Base-by-base conservation (phyloP, 2,888 invertebrate species). In the Oscheius sp. region DNA sequence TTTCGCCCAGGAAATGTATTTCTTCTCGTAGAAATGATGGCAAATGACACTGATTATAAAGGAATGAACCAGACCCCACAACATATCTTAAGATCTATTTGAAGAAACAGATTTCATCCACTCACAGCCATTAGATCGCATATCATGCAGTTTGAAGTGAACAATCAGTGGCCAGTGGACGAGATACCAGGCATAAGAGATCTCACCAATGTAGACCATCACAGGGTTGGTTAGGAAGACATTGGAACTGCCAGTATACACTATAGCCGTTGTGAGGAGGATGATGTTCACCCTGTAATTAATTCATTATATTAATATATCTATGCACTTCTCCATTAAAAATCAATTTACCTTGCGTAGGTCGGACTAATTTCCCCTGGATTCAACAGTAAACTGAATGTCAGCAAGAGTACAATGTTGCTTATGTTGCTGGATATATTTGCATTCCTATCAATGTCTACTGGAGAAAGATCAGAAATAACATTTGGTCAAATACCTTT, bases 101-200 rank as follows among this genome's bases (percentile, higher is more conserved):
- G 3, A 2, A 12, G 41, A 12, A 41, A 12, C 4, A 20, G 47
- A 24, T 22, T 6, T 14, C 3, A 47, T 12, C n/a, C 2, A 41
- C 47, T 47, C 4, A 47, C 47, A 47, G 22, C 24, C 20, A 20
- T 14, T 12, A 2, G 22, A 22, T 3, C 3, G 3, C 5, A 47
- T 20, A 5, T 24, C 47, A 22, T 54, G 32, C 54, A 54, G n/a
- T 41, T 59, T 59, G 24, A 14, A n/a, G 5, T 1, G 14, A 9
- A 41, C 44, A 44, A 59, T 59, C 4, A 59, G 22, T 1, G 59
- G 59, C 59, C 59, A 59, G 17, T 59, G 59, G 2, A 59, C 24
- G 3, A 59, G 41, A 41, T 59, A 59, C 59, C 38, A 26, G 1
- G 38, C 24, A 24, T 59, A 59, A n/a, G 24, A 24, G 28, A 59